Percentiles rank a stretch among this genome's conserved stretches.
Evolutionary conservation across 2,888 invertebrate genomes (phyloP).

Genomic region (Pasiphila rectangulata): DNA sequence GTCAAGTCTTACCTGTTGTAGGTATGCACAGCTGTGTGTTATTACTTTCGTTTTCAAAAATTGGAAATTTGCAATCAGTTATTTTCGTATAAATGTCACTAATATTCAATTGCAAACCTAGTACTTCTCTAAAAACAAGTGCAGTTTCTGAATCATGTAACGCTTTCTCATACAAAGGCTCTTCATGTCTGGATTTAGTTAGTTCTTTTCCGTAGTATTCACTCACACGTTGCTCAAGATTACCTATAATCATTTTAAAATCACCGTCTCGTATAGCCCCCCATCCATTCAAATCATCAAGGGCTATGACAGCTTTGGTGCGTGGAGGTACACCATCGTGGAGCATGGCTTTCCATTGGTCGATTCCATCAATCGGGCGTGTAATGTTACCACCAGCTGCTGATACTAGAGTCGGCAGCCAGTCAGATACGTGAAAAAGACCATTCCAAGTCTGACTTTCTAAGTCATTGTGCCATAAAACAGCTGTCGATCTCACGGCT

Average conservation of each 20-base stretch:
- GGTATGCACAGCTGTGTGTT: slow-evolving; percentile 42
- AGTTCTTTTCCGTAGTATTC: slow-evolving; percentile 42
- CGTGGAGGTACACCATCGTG: slow-evolving; percentile 58
- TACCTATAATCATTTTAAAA: slow-evolving; percentile 51
- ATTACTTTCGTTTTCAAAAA: neutral
- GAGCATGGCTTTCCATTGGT: slow-evolving; percentile 82
- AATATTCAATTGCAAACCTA: slow-evolving; percentile 39
- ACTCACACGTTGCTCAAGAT: slow-evolving; percentile 34
- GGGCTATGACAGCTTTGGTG: slow-evolving; percentile 74
- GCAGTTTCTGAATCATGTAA: slow-evolving; percentile 43
- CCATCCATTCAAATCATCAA: slow-evolving; percentile 66
- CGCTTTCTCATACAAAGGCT: slow-evolving; percentile 41
- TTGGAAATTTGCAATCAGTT: slow-evolving; percentile 18
- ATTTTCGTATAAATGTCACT: slow-evolving; percentile 38
- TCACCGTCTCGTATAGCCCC: slow-evolving; percentile 52
- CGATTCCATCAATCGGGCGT: slow-evolving; percentile 80
- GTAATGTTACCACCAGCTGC: slow-evolving; percentile 45
- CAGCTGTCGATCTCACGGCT: slow-evolving; percentile 85
- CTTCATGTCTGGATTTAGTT: slow-evolving; percentile 30
- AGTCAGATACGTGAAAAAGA: slow-evolving; percentile 88
- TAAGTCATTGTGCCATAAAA: slow-evolving; percentile 78
- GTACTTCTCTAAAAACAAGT: slow-evolving; percentile 43
- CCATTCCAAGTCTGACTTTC: slow-evolving; percentile 77
- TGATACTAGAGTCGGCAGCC: slow-evolving; percentile 85
- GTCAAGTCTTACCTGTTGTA: slow-evolving; percentile 45